These are phyloP conservation scores for Parazoanthus atlanticus DNA, from an alignment of 92 coral and sea anemone genomes.

Conservation along the genomic window DNA sequence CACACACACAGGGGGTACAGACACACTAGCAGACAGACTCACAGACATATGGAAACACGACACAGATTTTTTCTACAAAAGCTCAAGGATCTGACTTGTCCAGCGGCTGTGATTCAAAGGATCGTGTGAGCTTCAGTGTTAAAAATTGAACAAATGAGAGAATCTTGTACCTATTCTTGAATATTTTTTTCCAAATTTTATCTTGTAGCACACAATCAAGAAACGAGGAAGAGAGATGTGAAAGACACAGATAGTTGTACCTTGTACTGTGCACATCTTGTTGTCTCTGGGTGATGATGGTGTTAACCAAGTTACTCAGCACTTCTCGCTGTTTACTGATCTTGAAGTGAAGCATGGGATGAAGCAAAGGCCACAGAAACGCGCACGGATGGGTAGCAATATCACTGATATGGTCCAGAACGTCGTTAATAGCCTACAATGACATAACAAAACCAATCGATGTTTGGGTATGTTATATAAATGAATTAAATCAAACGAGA, in stretches of 20 bases:
- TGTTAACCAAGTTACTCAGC: conserved; percentile 19
- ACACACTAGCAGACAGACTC: background rate
- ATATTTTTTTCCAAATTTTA: background rate
- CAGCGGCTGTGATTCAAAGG: no score
- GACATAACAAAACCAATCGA: background rate
- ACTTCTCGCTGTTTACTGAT: conserved; percentile 28
- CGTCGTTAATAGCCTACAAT: conserved; percentile 35
- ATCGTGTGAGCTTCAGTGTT: no score
- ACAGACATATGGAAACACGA: background rate
- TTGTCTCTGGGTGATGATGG: conserved; percentile 30
- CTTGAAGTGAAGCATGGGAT: conserved; percentile 26
- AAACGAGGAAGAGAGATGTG: background rate
- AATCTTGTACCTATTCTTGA: background rate
- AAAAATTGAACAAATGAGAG: no score
- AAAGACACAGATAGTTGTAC: background rate
- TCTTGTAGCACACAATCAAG: background rate
- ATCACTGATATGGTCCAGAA: conserved; percentile 39
- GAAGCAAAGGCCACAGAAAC: conserved; percentile 37
- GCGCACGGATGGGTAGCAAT: conserved; percentile 35
- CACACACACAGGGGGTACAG: no score
- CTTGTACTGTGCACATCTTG: conserved; percentile 36
- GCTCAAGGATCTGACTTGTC: no score
- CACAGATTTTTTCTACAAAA: no score
- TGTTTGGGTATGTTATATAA: background rate
- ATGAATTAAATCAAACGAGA: background rate